These are phyloP conservation scores for Spongilla lacustris DNA, from an alignment of 37 sponge, comb jelly and placozoan genomes.

Conservation along the genomic window DNA sequence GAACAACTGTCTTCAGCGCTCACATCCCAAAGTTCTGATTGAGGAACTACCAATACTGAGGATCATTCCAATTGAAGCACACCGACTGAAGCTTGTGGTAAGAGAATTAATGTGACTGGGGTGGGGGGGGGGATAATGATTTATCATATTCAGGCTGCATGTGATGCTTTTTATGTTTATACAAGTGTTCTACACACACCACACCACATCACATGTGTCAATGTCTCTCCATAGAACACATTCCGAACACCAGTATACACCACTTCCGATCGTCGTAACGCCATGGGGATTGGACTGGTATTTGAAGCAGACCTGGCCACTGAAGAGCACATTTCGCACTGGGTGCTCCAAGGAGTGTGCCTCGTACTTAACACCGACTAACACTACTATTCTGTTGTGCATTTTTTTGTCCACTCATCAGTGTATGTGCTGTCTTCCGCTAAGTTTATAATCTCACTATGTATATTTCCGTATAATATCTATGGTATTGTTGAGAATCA, in stretches of 20 bases:
- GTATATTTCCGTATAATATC: no score
- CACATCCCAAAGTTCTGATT: conserved; percentile 92
- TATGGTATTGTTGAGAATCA: no score
- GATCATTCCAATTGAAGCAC: conserved; percentile 97
- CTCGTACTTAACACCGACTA: conserved; percentile 97
- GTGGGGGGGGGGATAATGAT: no score
- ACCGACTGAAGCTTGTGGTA: conserved; percentile 92
- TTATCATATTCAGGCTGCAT: background rate
- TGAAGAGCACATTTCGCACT: conserved; percentile 95
- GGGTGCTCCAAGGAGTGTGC: conserved; percentile 95
- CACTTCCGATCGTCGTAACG: conserved; percentile 93
- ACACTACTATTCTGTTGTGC: background rate
- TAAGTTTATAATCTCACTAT: background rate
- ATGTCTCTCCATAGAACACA: conserved; percentile 78
- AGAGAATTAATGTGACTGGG: no score
- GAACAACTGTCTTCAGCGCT: conserved; percentile 74
- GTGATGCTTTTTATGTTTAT: no score
- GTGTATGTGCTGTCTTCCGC: background rate
- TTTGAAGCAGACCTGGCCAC: conserved; percentile 98
- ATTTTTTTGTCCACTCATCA: background rate
- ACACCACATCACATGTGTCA: background rate
- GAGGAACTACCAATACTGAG: conserved; percentile 96
- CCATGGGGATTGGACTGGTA: conserved; percentile 98
- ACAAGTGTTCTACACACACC: no score
- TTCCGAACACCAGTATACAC: conserved; percentile 96